These are phyloP conservation scores for Erpobdella octoculata DNA, from an alignment of 2,888 invertebrate species.

Conservation along the genomic window DNA sequence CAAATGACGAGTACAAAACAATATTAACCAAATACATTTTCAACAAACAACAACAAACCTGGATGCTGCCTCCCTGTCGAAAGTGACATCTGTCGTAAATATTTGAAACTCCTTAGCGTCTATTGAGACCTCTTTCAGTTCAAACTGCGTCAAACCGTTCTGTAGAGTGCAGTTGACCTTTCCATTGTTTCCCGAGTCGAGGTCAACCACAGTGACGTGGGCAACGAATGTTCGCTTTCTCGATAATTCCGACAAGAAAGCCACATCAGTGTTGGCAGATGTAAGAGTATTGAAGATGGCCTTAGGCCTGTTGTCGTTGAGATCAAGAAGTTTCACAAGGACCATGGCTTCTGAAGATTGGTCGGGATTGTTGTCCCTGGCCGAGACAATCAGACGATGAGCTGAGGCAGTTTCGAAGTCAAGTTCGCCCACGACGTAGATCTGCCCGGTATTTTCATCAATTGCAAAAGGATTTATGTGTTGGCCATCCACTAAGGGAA, in stretches of 20 bases:
- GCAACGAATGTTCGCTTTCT: slow-evolving; percentile 24
- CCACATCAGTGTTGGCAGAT: slow-evolving; percentile 15
- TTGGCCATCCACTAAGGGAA: background rate
- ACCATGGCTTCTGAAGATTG: slow-evolving; percentile 31
- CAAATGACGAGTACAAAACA: no score
- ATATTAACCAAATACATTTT: no score
- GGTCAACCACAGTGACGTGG: slow-evolving; percentile 24
- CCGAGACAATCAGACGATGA: slow-evolving; percentile 26
- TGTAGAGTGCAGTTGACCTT: slow-evolving; percentile 24
- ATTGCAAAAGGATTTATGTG: slow-evolving; percentile 21
- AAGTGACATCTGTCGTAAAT: slow-evolving; percentile 6
- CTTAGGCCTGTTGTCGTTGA: slow-evolving; percentile 32
- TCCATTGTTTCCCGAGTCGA: slow-evolving; percentile 27
- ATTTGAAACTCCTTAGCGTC: slow-evolving; percentile 21
- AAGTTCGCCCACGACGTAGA: slow-evolving; percentile 28
- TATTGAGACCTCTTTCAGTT: background rate
- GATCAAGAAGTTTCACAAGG: slow-evolving; percentile 22
- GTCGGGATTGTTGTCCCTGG: slow-evolving; percentile 27
- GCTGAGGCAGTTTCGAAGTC: slow-evolving; percentile 27
- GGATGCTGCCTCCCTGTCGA: slow-evolving; percentile 12
- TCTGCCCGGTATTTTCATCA: slow-evolving; percentile 29
- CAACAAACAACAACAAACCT: slow-evolving; percentile 21
- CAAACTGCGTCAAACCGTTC: background rate
- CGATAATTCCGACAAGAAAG: slow-evolving; percentile 26
- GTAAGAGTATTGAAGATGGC: slow-evolving; percentile 27